phyloP scores from a whole-genome alignment of 2,888 invertebrate genomes.

The Peribatodes rhomboidaria region DNA sequence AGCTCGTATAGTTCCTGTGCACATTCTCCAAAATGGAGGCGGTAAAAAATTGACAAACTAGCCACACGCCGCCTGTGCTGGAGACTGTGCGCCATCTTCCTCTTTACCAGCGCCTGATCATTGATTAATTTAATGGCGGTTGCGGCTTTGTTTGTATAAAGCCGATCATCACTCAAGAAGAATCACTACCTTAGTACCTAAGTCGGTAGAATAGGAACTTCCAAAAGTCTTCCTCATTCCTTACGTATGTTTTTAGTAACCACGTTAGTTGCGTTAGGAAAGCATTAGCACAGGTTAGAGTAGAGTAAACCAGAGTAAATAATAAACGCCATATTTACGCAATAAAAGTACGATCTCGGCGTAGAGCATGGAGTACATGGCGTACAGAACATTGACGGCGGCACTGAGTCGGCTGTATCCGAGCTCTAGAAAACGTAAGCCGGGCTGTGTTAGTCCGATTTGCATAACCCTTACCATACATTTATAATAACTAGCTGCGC shows the following conservation, averaged over 20 bases:
- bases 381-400: constrained; percentile 81
- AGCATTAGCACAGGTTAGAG: constrained; percentile 45
- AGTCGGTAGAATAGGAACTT: no score
- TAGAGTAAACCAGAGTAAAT: constrained; percentile 41
- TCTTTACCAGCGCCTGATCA: no score
- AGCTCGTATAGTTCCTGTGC: no score
- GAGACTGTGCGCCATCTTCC: no score
- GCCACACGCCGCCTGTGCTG: no score
- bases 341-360: constrained; percentile 80
- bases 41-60: no score
- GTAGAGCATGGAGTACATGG: constrained; percentile 76
- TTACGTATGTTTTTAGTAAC: not conserved
- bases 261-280: constrained; percentile 39
- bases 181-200: no score
- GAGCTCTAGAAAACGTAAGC: constrained; percentile 75
- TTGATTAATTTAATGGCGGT: no score
- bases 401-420: constrained; percentile 73
- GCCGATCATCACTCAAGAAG: no score
- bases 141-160: no score
- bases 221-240: not conserved
- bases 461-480: not conserved
- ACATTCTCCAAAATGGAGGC: no score
- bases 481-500: not conserved
- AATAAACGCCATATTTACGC: constrained; percentile 80
- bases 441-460: constrained; percentile 27